Percentiles rank a stretch among this genome's conserved stretches.
These are phyloP conservation scores for Hemithea aestivaria DNA, from an alignment of 2,888 invertebrate species.

Conservation along the genomic window DNA sequence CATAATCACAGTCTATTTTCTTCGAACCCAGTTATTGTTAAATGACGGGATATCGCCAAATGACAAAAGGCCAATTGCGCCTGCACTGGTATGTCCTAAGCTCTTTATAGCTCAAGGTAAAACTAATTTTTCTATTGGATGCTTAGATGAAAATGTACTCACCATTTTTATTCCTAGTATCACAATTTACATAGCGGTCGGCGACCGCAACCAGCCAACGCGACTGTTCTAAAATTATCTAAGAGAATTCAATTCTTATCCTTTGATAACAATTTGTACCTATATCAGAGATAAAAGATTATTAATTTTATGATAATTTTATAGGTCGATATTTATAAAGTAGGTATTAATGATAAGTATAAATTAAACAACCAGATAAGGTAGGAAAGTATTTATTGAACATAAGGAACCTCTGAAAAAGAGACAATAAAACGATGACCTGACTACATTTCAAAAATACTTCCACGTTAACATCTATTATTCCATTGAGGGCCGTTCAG, in stretches of 20 bases:
- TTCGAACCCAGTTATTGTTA: no score
- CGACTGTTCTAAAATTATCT: constrained; percentile 53
- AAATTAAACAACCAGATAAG: constrained; percentile 29
- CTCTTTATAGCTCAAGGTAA: neutral
- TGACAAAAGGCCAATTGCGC: no score
- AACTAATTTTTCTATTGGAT: no score
- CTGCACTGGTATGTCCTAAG: no score
- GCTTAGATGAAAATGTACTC: constrained; percentile 6
- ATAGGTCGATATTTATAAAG: constrained; percentile 36
- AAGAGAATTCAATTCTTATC: constrained; percentile 52
- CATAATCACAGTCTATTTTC: no score
- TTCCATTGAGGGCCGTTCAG: constrained; percentile 4
- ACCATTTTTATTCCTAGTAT: constrained; percentile 21
- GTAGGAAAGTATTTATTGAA: constrained; percentile 63
- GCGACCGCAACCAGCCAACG: constrained; percentile 52
- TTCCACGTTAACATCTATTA: constrained; percentile 29
- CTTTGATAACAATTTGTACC: constrained; percentile 43
- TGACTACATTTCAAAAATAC: constrained; percentile 44
- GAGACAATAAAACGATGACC: constrained; percentile 41
- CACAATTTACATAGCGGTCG: constrained; percentile 36
- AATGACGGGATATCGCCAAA: no score
- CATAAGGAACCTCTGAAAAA: constrained; percentile 53
- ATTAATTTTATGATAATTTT: constrained; percentile 43
- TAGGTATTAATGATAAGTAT: constrained; percentile 5
- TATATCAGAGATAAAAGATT: constrained; percentile 53